These are phyloP conservation scores for Platysternon megacephalum DNA, from an alignment of 2,113 vertebrate genomes.

Conservation along the genomic window DNA sequence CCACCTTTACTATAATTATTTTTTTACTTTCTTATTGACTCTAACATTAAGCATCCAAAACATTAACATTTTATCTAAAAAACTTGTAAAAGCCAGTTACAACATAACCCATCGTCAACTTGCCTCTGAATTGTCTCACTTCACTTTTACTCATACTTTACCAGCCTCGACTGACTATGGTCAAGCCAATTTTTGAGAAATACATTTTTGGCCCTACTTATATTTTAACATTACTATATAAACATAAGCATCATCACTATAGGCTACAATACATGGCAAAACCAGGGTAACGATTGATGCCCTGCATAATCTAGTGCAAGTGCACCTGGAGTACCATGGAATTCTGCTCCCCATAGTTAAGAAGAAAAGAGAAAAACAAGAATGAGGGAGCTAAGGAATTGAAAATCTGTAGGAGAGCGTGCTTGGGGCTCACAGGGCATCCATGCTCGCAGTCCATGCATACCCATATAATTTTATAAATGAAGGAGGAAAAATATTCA, in stretches of 20 bases:
- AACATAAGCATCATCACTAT: neutral
- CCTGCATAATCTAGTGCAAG: neutral
- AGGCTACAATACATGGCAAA: neutral
- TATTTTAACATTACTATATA: neutral
- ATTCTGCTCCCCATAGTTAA: neutral
- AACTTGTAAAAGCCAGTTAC: too few relatives aligned
- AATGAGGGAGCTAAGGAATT: neutral
- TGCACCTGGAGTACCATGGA: neutral
- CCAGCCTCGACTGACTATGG: neutral
- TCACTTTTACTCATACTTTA: neutral
- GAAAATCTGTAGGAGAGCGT: neutral
- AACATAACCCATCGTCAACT: too few relatives aligned
- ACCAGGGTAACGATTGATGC: neutral
- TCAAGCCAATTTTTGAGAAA: neutral
- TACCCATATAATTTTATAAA: neutral
- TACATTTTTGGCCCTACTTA: neutral
- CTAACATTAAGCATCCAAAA: too few relatives aligned
- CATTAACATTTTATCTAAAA: too few relatives aligned
- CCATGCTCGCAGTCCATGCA: neutral
- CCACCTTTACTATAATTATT: neutral
- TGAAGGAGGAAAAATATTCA: neutral
- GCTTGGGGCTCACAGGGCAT: neutral
- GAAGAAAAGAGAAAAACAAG: neutral
- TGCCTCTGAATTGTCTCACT: too few relatives aligned
- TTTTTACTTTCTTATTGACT: too few relatives aligned